Conservation (phyloP, 2,888 invertebrate species). For the Seira ritae region DNA sequence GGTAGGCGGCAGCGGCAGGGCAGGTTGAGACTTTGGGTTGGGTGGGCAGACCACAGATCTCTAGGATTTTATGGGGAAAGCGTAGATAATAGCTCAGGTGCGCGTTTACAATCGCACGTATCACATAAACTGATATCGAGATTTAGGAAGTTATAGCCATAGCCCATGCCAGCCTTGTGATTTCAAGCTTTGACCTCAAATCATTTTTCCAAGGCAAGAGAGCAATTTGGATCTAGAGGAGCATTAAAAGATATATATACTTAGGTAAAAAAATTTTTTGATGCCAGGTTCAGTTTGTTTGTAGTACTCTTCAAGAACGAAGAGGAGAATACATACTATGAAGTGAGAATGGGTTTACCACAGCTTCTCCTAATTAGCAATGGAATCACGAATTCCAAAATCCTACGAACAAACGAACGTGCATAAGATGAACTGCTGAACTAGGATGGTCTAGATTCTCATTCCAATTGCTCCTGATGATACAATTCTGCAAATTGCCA, state of each 20-base stretch:
- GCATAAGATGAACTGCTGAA: neutral
- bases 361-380: conserved; percentile 7
- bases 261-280: neutral
- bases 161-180: neutral
- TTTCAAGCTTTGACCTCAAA: neutral
- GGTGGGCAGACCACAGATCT: too few species aligned
- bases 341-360: neutral
- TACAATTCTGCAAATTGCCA: neutral
- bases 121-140: neutral
- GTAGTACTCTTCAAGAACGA: neutral
- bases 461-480: neutral
- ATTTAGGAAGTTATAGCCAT: neutral
- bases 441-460: neutral
- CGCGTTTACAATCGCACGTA: too few species aligned
- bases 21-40: too few species aligned
- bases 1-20: too few species aligned
- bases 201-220: neutral
- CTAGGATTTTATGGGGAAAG: too few species aligned
- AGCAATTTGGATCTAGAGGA: neutral
- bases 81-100: too few species aligned
- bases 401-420: neutral
- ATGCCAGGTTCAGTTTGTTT: neutral
- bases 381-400: conserved; percentile 11
- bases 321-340: too few species aligned
- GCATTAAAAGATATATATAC: neutral